Percentiles rank a stretch among this genome's conserved stretches.
Conservation (phyloP, 2,113 vertebrate species). For the Bucco capensis region DNA sequence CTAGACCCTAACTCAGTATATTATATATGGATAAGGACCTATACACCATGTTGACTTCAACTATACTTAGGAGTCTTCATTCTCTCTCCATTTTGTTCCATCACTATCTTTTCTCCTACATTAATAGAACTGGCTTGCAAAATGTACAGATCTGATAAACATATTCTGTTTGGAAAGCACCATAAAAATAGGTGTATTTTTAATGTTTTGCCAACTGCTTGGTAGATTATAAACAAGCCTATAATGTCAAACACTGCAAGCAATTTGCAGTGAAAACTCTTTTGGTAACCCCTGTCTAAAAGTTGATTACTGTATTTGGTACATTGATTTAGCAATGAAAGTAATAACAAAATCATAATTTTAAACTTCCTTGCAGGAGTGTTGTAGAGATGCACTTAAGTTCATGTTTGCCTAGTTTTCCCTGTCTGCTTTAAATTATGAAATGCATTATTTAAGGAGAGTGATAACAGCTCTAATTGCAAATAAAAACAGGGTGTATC, state of each 20-base stretch:
- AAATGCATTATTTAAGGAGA: constrained; percentile 64
- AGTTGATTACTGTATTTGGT: constrained; percentile 52
- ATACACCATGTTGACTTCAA: background rate
- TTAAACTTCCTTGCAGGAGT: constrained; percentile 31
- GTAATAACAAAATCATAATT: constrained; percentile 24
- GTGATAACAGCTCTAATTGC: constrained; percentile 60
- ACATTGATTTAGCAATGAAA: constrained; percentile 62
- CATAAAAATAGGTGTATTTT: background rate
- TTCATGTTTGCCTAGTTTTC: constrained; percentile 36
- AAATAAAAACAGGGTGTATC: constrained; percentile 66
- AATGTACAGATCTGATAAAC: background rate
- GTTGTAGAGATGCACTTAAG: constrained; percentile 7
- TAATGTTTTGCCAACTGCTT: background rate
- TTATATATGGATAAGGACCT: background rate
- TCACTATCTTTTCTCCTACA: background rate
- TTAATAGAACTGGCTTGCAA: background rate
- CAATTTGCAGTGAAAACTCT: constrained; percentile 32
- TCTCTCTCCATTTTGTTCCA: background rate
- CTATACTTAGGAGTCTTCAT: background rate
- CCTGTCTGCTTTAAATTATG: constrained; percentile 47
- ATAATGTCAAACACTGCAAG: background rate
- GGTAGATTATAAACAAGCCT: background rate
- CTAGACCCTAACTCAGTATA: background rate
- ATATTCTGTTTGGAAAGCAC: background rate
- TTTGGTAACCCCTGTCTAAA: constrained; percentile 14